These are phyloP conservation scores for Picathartes gymnocephalus DNA, from an alignment of 2,113 vertebrate genomes.

Conservation along the genomic window DNA sequence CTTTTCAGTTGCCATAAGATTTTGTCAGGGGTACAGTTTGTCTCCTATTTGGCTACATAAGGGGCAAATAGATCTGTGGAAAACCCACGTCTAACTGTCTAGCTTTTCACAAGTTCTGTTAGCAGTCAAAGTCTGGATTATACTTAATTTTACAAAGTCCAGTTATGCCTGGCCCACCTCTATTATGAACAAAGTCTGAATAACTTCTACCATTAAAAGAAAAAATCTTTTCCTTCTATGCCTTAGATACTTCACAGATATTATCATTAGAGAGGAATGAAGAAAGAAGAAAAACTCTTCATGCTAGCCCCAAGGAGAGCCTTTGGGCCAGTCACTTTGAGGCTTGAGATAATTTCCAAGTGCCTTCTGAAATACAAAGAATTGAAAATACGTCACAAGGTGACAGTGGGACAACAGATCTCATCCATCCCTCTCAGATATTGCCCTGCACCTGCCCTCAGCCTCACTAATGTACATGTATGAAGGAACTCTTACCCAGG, in stretches of 20 bases:
- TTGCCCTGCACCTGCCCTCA: background rate
- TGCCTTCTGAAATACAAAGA: background rate
- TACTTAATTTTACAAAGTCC: background rate
- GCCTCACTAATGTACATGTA: background rate
- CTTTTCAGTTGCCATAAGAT: background rate
- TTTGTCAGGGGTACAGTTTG: background rate
- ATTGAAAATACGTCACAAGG: background rate
- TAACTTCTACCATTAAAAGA: background rate
- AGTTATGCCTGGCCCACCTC: background rate
- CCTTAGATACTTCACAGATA: background rate
- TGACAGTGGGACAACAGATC: rapidly evolving
- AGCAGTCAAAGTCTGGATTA: background rate
- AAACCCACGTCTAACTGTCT: background rate
- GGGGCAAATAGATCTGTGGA: background rate
- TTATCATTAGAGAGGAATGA: background rate
- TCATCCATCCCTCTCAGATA: background rate
- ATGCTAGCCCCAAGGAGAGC: background rate
- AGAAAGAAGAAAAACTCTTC: background rate
- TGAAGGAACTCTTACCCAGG: background rate
- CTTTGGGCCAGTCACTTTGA: background rate
- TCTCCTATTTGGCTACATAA: background rate
- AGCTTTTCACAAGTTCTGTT: background rate
- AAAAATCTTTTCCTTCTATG: background rate
- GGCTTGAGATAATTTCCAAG: background rate
- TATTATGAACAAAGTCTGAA: background rate